phyloP scores from a whole-genome alignment of 2,797 vertebrate species.

The Notamacropus eugenii region DNA sequence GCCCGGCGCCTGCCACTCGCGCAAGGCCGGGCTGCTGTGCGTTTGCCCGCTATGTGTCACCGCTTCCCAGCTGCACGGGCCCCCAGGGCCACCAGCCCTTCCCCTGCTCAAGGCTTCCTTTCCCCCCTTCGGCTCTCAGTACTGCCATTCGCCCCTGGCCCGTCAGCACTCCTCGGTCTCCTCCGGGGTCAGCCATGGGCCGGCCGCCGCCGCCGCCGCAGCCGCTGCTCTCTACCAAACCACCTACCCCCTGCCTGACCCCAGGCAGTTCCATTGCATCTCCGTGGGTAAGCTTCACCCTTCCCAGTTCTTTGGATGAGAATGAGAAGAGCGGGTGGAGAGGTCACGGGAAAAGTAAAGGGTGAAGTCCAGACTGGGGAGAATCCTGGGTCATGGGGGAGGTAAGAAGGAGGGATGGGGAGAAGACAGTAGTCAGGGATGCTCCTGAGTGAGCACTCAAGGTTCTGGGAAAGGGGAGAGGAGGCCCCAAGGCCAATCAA shows the following conservation, averaged over 20 bases:
- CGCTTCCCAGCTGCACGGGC: conserved; percentile 93
- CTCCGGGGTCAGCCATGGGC: conserved; percentile 89
- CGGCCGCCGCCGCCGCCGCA: conserved; percentile 90
- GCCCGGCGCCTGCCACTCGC: conserved; percentile 94
- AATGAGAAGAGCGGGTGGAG: neutral
- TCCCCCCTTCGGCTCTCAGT: conserved; percentile 94
- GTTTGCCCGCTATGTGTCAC: conserved; percentile 97
- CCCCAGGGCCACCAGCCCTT: conserved; percentile 91
- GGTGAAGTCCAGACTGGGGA: no score
- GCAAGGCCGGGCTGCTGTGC: conserved; percentile 96
- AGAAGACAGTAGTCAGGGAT: no score
- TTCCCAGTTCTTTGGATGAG: neutral
- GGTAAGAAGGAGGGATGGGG: neutral
- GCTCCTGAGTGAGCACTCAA: neutral
- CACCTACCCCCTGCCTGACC: conserved; percentile 94
- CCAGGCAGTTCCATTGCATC: conserved; percentile 98
- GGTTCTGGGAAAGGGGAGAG: neutral
- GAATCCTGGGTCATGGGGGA: neutral
- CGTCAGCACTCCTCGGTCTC: conserved; percentile 92
- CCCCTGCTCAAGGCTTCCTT: conserved; percentile 97
- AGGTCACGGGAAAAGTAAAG: neutral
- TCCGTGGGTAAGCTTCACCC: conserved; percentile 93
- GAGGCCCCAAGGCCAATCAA: neutral
- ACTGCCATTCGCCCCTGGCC: conserved; percentile 93
- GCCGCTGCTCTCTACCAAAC: conserved; percentile 94